Base-by-base conservation (phyloP, 2,888 invertebrate genomes). In the Cecidostiba fungosa region DNA sequence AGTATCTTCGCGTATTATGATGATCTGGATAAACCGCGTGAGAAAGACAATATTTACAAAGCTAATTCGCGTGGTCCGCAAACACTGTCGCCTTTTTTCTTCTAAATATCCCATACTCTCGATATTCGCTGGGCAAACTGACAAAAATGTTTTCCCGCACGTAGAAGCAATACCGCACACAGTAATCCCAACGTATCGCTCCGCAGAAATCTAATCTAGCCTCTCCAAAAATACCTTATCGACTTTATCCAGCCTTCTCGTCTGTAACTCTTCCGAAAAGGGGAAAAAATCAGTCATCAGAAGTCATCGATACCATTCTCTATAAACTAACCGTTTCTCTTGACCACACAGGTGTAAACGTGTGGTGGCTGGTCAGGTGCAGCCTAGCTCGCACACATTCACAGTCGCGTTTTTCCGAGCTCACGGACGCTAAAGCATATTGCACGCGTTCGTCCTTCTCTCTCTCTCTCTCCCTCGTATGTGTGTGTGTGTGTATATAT, bases 321-420 rank as follows among this genome's bases (percentile, higher is more conserved):
- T 19, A 10, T 3, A 66, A 66, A 66, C 19, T 36, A n/a, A 32
- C 12, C 76, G 54, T 32, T 43, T n/a, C 23, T 39, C 39, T 10
- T 72, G 39, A n/a, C 39, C 36, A 23, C 39, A 39, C 32, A 50
- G 74, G 50, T 74, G 74, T 54, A 74, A 74, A 74, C 50, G 8
- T 74, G 74, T 43, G 29, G 54, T 50, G 26, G 74, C 54, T 47
- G 74, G 54, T 74, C 74, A 74, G 74, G 74, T 74, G 74, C 32
- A 72, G 36, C 0, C 8, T 59, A 6, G 12, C 43, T 5, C 3
- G 16, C 50, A 5, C 23, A 19, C 72, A 0, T 12, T 10, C n/a
- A 39, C 39, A 59, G 8, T 8, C 43, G 72, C 66, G 29, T 66
- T 26, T 66, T 66, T 59, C 54, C 54, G 23, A 59, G 29, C 66